phyloP scores from a whole-genome alignment of 2,888 invertebrate species.

The Eledona agricola region DNA sequence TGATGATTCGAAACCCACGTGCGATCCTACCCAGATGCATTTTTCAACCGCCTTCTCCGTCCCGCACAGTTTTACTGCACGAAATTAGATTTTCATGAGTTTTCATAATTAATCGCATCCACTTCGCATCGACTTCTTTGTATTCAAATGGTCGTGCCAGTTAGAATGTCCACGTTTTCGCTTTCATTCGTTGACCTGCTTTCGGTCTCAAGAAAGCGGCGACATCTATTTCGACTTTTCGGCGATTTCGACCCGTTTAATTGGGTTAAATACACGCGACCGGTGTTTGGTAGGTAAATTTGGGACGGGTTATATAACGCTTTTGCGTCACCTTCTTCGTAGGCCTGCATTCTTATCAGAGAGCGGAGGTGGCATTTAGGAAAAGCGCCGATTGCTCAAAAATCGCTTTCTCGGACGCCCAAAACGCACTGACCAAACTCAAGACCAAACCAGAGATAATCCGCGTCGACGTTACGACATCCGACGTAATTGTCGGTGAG shows the following conservation, averaged over 20 bases:
- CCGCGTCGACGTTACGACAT: conserved; percentile 46
- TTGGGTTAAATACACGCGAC: conserved; percentile 31
- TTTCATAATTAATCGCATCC: conserved; percentile 19
- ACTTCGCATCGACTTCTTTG: conserved; percentile 47
- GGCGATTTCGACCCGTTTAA: conserved; percentile 8
- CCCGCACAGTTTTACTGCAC: conserved; percentile 7
- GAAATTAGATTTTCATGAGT: conserved; percentile 28
- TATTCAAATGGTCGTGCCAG: conserved; percentile 58
- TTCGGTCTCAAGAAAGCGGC: conserved; percentile 61
- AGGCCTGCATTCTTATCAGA: conserved; percentile 28
- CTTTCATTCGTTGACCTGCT: conserved; percentile 61
- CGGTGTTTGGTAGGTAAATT: conserved; percentile 21
- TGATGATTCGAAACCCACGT: conserved; percentile 8
- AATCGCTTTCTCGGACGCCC: conserved; percentile 12
- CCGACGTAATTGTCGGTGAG: conserved; percentile 50
- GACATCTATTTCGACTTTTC: conserved; percentile 43
- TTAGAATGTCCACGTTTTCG: conserved; percentile 60
- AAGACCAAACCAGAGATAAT: conserved; percentile 43
- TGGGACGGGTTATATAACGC: conserved; percentile 26
- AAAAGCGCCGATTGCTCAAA: conserved; percentile 9
- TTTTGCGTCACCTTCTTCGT: conserved; percentile 32
- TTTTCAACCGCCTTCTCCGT: conserved; percentile 30
- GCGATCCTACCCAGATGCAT: conserved; percentile 18
- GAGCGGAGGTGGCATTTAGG: conserved; percentile 24
- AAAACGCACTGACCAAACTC: conserved; percentile 15